Evolutionary conservation across 2,888 invertebrate genomes (phyloP), one percentile per base, ranked within the genome.

Genomic region (Pachymerium ferrugineum): DNA sequence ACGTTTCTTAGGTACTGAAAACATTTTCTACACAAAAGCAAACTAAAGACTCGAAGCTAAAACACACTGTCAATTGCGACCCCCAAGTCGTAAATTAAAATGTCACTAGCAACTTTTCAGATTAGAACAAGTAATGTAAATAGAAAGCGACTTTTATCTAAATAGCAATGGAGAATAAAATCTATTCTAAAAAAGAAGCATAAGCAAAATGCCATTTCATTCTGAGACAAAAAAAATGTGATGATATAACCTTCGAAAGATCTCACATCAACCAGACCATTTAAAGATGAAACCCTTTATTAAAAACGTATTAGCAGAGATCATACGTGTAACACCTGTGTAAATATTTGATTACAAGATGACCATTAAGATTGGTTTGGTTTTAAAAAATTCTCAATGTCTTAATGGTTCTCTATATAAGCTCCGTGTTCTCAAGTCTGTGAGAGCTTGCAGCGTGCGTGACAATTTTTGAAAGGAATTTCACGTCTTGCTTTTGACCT

Each of bases 81-180:
- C 28, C 62, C 62, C 62, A 62, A 62, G 62, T 62, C 62, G 62
- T 62, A 62, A 62, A 62, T 62, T 62, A 62, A 62, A 62, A 62
- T 62, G 62, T 62, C 62, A 62, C 62, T 28, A 22, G 62, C 62
- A 62, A 62, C 62, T 62, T 62, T 62, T 62, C 62, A 62, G 62
- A 62, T 62, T 62, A 62, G 62, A 22, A 62, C 22, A 62, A 25
- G 25, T 28, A 62, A 62, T 62, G 62, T 62, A 62, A 62, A 62
- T 62, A 62, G 62, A 62, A 62, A 62, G 10, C 25, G 62, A 62
- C 62, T 62, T 62, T n/a, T n/a, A n/a, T n/a, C n/a, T 62, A 62
- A 62, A 62, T 62, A 28, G 62, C 25, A n/a, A 28, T 62, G 22
- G 28, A 62, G 28, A 62, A n/a, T n/a, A n/a, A n/a, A n/a, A n/a